Base-by-base conservation (phyloP, 2,888 invertebrate genomes). In the Drosophila mettleri region DNA sequence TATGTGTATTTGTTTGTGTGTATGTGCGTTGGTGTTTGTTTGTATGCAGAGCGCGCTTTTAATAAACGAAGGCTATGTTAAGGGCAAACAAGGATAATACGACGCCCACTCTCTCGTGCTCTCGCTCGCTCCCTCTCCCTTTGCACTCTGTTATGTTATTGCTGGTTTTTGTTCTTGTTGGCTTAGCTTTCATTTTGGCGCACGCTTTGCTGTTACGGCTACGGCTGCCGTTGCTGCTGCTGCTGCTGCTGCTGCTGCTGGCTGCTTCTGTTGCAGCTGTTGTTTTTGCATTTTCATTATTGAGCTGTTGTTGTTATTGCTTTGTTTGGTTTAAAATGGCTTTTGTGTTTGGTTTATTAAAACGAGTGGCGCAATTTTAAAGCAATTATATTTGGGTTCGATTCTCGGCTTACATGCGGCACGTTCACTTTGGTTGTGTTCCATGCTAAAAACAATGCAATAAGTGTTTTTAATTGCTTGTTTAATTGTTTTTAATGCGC, bases 361-460 rank as follows among this genome's bases (percentile, higher is more conserved):
- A 86, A 84, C 81, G 88, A 89, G 87, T 89, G 86, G 87, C 66
- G 89, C 87, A 81, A 86, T 89, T 89, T 89, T 86, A 78, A 86
- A 88, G 82, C 84, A 89, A 89, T 89, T 88, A 90, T 80, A 64
- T 73, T 64, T 60, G 62, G 74, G 74, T 67, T 64, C 39, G 53
- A 49, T 63, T 67, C 63, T 66, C 71, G 33, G 33, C 41, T 58
- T 55, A 48, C 61, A 45, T 45, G 22, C 49, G 34, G 27, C 55
- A 24, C 8, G 14, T 8, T 45, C 45, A 16, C 16, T 3, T 8
- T 22, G 70, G 66, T 60, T 66, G 43, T 49, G 34, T 43, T 55
- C 52, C 43, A n/a, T 22, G 41, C 46, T 45, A 51, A 54, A 57
- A 74, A 76, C 72, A 60, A 74, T 77, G 74, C 63, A 77, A 67